Evolutionary conservation across 1,140 invertebrate species (phyloP).

Genomic region (Diachasmimorpha longicaudata): DNA sequence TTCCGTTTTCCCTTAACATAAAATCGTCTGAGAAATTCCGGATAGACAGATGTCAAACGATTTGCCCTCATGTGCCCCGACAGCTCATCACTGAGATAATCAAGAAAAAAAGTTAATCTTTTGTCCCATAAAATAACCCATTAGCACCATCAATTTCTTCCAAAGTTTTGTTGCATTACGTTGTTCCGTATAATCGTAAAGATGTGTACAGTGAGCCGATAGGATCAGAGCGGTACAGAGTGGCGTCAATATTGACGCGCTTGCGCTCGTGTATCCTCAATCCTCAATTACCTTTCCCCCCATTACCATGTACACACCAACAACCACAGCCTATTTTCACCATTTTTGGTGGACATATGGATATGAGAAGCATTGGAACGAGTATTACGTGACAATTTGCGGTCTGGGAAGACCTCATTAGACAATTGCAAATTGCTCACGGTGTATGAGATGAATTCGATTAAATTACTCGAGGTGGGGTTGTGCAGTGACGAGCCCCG

Average conservation of each 20-base stretch:
- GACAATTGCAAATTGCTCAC: not conserved
- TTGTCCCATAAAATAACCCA: too few relatives aligned
- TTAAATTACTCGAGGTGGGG: not conserved
- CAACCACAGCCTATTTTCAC: not conserved
- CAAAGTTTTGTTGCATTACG: not conserved
- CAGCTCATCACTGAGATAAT: too few relatives aligned
- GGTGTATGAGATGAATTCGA: not conserved
- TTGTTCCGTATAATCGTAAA: not conserved
- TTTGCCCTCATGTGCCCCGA: too few relatives aligned
- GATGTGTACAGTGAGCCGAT: not conserved
- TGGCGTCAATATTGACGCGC: conserved; percentile 56
- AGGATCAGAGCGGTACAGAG: conserved; percentile 11
- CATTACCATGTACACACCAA: not conserved
- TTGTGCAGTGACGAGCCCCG: not conserved
- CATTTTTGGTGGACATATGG: not conserved
- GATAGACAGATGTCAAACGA: too few relatives aligned
- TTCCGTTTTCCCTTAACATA: too few relatives aligned
- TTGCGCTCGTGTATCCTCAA: conserved; percentile 38
- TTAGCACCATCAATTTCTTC: not conserved
- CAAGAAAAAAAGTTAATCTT: too few relatives aligned
- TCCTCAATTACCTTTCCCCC: not conserved
- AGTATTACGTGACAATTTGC: not conserved
- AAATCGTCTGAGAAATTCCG: too few relatives aligned
- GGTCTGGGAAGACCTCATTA: not conserved
- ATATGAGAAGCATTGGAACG: not conserved